Evolutionary conservation across 2,113 vertebrate species (phyloP).

Genomic region (Narcine bancroftii): DNA sequence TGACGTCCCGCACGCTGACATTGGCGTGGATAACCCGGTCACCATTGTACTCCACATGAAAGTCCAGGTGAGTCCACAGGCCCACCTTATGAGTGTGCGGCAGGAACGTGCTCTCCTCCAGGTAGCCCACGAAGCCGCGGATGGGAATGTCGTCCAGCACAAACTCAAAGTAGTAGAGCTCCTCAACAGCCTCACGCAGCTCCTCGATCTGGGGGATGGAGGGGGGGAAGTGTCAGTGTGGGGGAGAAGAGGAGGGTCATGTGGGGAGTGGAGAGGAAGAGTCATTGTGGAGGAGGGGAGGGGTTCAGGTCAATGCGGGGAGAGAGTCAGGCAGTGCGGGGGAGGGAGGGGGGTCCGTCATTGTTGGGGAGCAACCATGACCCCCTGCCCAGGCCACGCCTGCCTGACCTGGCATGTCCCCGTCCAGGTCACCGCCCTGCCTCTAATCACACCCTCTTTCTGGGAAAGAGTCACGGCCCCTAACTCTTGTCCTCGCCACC

Average conservation of each 20-base stretch:
- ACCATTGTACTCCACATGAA: conserved; percentile 42
- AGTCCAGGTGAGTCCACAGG: conserved; percentile 35
- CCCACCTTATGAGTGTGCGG: conserved; percentile 78
- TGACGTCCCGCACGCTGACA: conserved; percentile 63
- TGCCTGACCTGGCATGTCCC: no score
- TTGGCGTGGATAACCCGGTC: conserved; percentile 78
- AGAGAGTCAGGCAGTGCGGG: conserved; percentile 3
- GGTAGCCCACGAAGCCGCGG: conserved; percentile 83
- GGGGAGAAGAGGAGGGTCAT: neutral
- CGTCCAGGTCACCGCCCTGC: no score
- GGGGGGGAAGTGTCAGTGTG: neutral
- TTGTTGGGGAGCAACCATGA: neutral
- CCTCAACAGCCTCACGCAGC: conserved; percentile 77
- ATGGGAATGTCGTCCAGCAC: conserved; percentile 82
- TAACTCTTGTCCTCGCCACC: no score
- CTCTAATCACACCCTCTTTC: no score
- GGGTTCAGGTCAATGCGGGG: no score
- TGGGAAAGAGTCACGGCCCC: no score
- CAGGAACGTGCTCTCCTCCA: conserved; percentile 83
- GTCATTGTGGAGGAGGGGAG: conserved; percentile 24
- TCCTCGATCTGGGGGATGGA: conserved; percentile 62
- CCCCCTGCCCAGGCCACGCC: no score
- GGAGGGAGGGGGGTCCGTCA: neutral
- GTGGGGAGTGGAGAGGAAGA: no score
- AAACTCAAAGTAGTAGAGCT: conserved; percentile 88